Evolutionary conservation across 1,140 invertebrate species (phyloP).

Genomic region (Pseudoatta argentina): DNA sequence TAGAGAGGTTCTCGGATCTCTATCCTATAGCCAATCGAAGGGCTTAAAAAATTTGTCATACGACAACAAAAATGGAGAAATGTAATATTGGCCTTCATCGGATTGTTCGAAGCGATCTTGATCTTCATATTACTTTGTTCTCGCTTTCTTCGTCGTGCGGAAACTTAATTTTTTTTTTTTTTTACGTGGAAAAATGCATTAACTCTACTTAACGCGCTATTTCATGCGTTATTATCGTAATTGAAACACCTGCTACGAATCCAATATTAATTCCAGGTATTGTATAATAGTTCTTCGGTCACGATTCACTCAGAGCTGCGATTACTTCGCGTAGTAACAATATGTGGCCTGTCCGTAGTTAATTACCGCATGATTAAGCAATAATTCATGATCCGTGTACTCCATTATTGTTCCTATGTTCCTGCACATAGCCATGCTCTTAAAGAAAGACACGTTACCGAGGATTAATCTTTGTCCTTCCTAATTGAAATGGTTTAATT

Average conservation of each 20-base stretch:
- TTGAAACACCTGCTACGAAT: neutral
- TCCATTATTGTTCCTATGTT: neutral
- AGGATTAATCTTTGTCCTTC: slow-evolving; percentile 19
- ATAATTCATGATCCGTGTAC: slow-evolving; percentile 9
- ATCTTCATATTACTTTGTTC: neutral
- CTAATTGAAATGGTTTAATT: neutral
- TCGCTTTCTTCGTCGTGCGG: neutral
- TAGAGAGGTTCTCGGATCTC: too few species aligned
- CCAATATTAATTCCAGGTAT: neutral
- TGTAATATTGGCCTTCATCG: neutral
- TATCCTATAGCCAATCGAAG: too few species aligned
- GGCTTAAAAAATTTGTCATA: too few species aligned
- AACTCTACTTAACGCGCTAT: neutral
- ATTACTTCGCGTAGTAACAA: neutral
- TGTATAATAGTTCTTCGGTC: neutral
- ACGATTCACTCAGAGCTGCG: neutral
- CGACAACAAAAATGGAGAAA: too few species aligned
- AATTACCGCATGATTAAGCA: slow-evolving; percentile 1
- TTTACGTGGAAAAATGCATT: neutral
- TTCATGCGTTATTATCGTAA: slow-evolving; percentile 5
- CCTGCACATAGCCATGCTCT: neutral
- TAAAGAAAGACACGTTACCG: neutral
- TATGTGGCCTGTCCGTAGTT: neutral
- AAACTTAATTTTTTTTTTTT: neutral
- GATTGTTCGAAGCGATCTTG: slow-evolving; percentile 1